Conservation (phyloP, 2,888 invertebrate species). For the Barypeithes pellucidus region DNA sequence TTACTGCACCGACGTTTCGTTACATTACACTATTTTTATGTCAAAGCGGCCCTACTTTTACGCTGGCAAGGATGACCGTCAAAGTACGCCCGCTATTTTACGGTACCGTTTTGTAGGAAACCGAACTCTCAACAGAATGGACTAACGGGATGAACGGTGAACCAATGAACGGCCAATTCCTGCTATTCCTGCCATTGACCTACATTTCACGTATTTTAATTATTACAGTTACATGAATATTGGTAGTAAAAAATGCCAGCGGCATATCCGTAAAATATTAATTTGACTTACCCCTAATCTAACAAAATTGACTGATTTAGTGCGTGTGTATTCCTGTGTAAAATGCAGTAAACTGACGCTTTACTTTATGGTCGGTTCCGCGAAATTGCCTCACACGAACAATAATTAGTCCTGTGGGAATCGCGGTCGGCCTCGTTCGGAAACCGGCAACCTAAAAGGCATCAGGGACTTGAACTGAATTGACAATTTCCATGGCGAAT, state of each 20-base stretch:
- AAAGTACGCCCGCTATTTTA: too few relatives aligned
- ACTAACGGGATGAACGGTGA: too few relatives aligned
- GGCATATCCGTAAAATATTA: neutral
- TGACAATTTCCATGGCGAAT: slow-evolving; percentile 38
- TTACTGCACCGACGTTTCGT: too few relatives aligned
- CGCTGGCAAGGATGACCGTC: too few relatives aligned
- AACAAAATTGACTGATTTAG: slow-evolving; percentile 28
- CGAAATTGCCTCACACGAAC: slow-evolving; percentile 45
- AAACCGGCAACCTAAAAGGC: slow-evolving; percentile 34
- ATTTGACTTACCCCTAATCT: neutral
- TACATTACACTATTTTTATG: too few relatives aligned
- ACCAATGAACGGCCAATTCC: too few relatives aligned
- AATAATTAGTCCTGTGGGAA: slow-evolving; percentile 45
- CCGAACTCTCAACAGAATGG: too few relatives aligned
- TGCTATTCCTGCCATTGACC: too few relatives aligned
- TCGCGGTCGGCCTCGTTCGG: slow-evolving; percentile 43
- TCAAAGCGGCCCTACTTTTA: too few relatives aligned
- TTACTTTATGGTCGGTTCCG: slow-evolving; percentile 31
- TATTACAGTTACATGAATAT: too few relatives aligned
- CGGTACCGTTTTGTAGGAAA: too few relatives aligned
- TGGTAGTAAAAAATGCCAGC: neutral
- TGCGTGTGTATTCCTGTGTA: slow-evolving; percentile 25
- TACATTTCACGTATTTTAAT: too few relatives aligned
- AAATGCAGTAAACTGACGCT: slow-evolving; percentile 24
- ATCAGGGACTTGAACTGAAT: slow-evolving; percentile 33